Conservation (phyloP, 2,888 invertebrate genomes). For the Carpatolechia fugitivella region DNA sequence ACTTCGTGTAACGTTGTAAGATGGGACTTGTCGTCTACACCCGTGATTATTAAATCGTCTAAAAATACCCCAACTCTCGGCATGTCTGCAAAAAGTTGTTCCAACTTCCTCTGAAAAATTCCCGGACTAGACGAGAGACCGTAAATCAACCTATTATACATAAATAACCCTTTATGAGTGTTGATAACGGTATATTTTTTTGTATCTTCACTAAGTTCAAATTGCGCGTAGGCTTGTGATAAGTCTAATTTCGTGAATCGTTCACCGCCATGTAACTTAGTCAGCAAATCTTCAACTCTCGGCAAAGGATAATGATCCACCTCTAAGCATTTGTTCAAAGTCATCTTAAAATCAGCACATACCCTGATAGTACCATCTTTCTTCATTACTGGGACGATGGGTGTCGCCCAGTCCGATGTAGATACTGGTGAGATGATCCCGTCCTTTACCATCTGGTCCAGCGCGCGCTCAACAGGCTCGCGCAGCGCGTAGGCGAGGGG, state of each 20-base stretch:
- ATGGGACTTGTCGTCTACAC: background rate
- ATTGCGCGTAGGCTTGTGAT: constrained; percentile 11
- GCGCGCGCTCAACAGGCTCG: constrained; percentile 9
- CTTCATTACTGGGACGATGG: constrained; percentile 9
- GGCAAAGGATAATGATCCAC: constrained; percentile 12
- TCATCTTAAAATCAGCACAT: constrained; percentile 11
- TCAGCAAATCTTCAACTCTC: background rate
- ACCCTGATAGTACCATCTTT: constrained; percentile 4
- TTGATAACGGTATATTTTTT: constrained; percentile 14
- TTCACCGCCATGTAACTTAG: constrained; percentile 1
- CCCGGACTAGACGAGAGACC: constrained; percentile 10
- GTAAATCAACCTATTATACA: constrained; percentile 12
- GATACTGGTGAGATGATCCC: constrained; percentile 10
- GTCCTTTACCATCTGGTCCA: constrained; percentile 2
- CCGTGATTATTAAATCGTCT: constrained; percentile 14
- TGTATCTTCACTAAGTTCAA: constrained; percentile 4
- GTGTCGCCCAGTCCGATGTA: too few species aligned
- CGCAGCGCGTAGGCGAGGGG: too few species aligned
- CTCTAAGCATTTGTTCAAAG: constrained; percentile 4
- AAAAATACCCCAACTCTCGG: constrained; percentile 7
- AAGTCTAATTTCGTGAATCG: constrained; percentile 12
- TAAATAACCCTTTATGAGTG: constrained; percentile 9
- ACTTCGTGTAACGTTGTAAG: constrained; percentile 5
- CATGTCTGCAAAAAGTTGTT: constrained; percentile 4
- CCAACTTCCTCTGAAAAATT: constrained; percentile 14